Base-by-base conservation (phyloP, 2,797 vertebrate genomes). In the Eulemur rubriventer region DNA sequence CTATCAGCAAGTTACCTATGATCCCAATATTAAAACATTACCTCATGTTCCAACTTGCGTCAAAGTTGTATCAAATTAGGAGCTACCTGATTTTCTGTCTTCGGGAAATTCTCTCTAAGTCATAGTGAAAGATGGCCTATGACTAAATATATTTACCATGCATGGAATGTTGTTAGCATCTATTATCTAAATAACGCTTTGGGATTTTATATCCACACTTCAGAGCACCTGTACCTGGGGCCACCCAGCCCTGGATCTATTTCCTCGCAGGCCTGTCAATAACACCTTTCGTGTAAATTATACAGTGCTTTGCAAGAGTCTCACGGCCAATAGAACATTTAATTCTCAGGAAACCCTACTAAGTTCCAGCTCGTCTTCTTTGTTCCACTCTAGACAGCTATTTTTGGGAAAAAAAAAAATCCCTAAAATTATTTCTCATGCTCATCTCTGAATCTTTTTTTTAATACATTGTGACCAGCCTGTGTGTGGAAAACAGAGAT, bases 401-500 rank as follows among this genome's bases (percentile, higher is more conserved):
- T 48, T 89, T 95, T 75, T 50, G 59, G 5, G 5, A 6, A 43
- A 43, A 43, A 73, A 50, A 76, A 57, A 65, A 41, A 22, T n/a
- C 38, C 59, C 73, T 80, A 52, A 89, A 85, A 61, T 30, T 28
- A 38, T 70, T n/a, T 88, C 13, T 38, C 50, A n/a, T 84, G 28
- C 46, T 10, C 13, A 50, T n/a, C 33, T 92, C 55, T 83, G n/a
- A 30, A 57, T 79, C 5, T 41, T 88, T 94, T 76, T 72, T 46
- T 70, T 24, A 63, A 65, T 48, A 48, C 57, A 50, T 20, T 35
- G 7, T 84, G n/a, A 41, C 24, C 55, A 26, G n/a, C 26, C 41
- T 84, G 72, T 92, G 57, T 84, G 72, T 92, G 57, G 35, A 89
- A 96, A 92, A 50, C 22, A 92, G 9, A 26, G 30, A 26, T 73